Percentiles rank a stretch among this genome's conserved stretches.
These are phyloP conservation scores for Distichodus sexfasciatus DNA, from an alignment of 2,797 vertebrate genomes.

Conservation along the genomic window DNA sequence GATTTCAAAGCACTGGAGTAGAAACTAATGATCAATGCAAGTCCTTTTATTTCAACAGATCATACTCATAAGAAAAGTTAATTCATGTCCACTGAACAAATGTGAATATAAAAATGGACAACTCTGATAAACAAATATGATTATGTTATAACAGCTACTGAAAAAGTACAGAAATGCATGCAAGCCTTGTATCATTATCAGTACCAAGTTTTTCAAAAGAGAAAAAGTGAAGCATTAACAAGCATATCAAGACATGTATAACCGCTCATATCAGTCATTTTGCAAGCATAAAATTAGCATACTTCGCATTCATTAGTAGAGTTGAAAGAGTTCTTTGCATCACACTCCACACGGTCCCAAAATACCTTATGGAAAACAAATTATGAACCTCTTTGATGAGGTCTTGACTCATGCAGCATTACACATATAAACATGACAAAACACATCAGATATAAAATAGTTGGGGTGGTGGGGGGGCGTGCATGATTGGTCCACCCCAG, in stretches of 20 bases:
- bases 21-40: slow-evolving; percentile 34
- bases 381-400: slow-evolving; percentile 48
- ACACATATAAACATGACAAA: slow-evolving; percentile 59
- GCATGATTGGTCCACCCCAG: slow-evolving; percentile 40
- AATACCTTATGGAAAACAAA: slow-evolving; percentile 15
- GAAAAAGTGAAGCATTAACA: slow-evolving; percentile 15
- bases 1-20: slow-evolving; percentile 32
- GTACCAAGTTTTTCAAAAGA: slow-evolving; percentile 9
- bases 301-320: slow-evolving; percentile 16
- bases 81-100: slow-evolving; percentile 26
- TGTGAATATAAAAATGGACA: slow-evolving; percentile 40
- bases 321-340: slow-evolving; percentile 2
- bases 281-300: slow-evolving; percentile 9
- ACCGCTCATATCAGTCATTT: slow-evolving; percentile 21
- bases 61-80: slow-evolving; percentile 27
- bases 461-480: slow-evolving; percentile 6
- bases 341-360: slow-evolving; percentile 9
- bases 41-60: slow-evolving; percentile 43
- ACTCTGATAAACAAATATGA: slow-evolving; percentile 29
- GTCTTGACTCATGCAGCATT: slow-evolving; percentile 69
- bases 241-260: slow-evolving; percentile 23
- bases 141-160: slow-evolving; percentile 13
- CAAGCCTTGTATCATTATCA: slow-evolving; percentile 24
- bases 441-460: slow-evolving; percentile 60
- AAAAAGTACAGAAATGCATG: slow-evolving; percentile 41